Percentiles rank a stretch among this genome's conserved stretches.
Evolutionary conservation across 2,113 vertebrate species (phyloP).

Genomic region (Upupa epops): DNA sequence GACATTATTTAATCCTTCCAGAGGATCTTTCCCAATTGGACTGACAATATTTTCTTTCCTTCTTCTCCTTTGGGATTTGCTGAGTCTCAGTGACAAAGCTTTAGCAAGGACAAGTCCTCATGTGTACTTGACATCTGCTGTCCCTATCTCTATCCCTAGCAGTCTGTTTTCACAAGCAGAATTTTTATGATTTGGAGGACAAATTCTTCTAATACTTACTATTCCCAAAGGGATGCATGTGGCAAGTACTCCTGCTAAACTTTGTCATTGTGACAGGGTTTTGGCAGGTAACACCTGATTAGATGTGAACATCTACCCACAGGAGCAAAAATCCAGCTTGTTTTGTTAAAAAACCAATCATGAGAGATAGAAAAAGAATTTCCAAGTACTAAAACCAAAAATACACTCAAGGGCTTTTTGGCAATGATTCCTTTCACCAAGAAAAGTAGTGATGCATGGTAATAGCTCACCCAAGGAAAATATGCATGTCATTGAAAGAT

Average conservation of each 20-base stretch:
- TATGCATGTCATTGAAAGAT: neutral
- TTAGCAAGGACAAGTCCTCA: neutral
- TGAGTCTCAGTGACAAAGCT: neutral
- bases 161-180: neutral
- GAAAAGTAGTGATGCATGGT: neutral
- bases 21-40: neutral
- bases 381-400: neutral
- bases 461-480: neutral
- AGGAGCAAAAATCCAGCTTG: neutral
- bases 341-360: neutral
- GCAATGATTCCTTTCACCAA: neutral
- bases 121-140: neutral
- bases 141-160: neutral
- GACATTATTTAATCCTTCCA: neutral
- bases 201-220: constrained; percentile 34
- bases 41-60: neutral
- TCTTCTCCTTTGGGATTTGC: neutral
- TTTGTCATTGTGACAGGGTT: neutral
- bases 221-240: neutral
- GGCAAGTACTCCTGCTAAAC: neutral
- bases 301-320: constrained; percentile 18
- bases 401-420: neutral
- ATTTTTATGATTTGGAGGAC: constrained; percentile 4
- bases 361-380: neutral
- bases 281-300: neutral